Conservation (phyloP, 2,888 invertebrate species). For the Lycia hirtaria region DNA sequence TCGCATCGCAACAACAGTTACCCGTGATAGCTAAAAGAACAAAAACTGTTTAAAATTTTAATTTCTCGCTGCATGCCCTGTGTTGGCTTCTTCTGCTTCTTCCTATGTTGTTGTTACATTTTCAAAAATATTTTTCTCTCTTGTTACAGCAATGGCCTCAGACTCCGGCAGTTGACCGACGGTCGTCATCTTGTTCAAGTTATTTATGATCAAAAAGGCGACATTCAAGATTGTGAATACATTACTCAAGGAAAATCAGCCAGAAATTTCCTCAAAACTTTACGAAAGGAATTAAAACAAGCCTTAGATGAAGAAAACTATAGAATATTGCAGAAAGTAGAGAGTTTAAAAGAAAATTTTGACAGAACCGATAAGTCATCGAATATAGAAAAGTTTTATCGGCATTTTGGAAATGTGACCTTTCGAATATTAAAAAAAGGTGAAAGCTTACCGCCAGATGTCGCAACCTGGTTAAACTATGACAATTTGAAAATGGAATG, state of each 20-base stretch:
- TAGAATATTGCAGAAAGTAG: conserved; percentile 59
- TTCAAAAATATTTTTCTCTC: conserved; percentile 32
- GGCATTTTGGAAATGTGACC: conserved; percentile 83
- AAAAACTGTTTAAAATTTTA: no score
- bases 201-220: conserved; percentile 86
- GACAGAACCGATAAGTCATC: not conserved
- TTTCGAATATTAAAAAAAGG: conserved; percentile 80
- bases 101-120: conserved; percentile 27
- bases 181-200: conserved; percentile 89
- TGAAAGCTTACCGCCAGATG: conserved; percentile 75
- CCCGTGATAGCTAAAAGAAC: no score
- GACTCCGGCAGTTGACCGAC: conserved; percentile 88
- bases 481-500: conserved; percentile 85
- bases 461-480: conserved; percentile 86
- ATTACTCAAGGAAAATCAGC: conserved; percentile 83
- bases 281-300: conserved; percentile 84
- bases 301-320: conserved; percentile 72
- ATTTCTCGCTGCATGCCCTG: no score
- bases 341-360: conserved; percentile 45
- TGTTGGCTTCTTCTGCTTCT: no score
- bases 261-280: conserved; percentile 84
- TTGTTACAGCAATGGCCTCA: conserved; percentile 83
- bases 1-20: no score
- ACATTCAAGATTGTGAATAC: conserved; percentile 89
- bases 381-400: conserved; percentile 69